These are phyloP conservation scores for Leptinotarsa peninsularis DNA, from an alignment of 2,888 invertebrate species.

Conservation along the genomic window DNA sequence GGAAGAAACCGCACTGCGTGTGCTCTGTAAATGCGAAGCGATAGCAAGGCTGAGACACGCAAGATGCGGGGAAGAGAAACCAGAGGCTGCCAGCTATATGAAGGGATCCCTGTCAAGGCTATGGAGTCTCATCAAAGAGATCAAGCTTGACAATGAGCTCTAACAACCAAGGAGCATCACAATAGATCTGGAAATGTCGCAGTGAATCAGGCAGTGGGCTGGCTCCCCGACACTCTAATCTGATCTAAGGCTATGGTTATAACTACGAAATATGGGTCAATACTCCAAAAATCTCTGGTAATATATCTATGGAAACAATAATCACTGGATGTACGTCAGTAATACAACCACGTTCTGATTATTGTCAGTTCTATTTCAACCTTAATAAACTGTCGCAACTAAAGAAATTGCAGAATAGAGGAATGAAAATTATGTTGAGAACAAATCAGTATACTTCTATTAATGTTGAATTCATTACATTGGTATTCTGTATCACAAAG, in stretches of 20 bases:
- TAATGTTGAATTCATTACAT: not conserved
- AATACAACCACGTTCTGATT: conserved; percentile 13
- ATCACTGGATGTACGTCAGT: conserved; percentile 11
- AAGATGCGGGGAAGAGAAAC: too few species aligned
- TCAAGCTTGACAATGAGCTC: too few species aligned
- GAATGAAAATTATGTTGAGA: not conserved
- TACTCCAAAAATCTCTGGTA: not conserved
- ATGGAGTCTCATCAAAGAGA: too few species aligned
- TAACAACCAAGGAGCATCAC: too few species aligned
- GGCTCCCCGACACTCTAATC: too few species aligned
- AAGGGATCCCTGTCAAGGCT: too few species aligned
- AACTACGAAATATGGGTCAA: conserved; percentile 23
- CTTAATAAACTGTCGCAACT: not conserved
- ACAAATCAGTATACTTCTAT: not conserved
- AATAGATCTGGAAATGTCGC: too few species aligned
- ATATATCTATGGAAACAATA: conserved; percentile 24
- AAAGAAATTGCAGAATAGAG: not conserved
- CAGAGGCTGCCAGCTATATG: too few species aligned
- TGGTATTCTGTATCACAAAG: not conserved
- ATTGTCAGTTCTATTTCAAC: not conserved
- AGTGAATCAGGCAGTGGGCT: too few species aligned
- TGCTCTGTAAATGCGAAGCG: too few species aligned
- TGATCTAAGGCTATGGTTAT: not conserved
- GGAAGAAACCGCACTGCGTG: too few species aligned
- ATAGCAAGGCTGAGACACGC: too few species aligned